phyloP scores from a whole-genome alignment of 2,888 invertebrate genomes.

The Pollenia labialis region DNA sequence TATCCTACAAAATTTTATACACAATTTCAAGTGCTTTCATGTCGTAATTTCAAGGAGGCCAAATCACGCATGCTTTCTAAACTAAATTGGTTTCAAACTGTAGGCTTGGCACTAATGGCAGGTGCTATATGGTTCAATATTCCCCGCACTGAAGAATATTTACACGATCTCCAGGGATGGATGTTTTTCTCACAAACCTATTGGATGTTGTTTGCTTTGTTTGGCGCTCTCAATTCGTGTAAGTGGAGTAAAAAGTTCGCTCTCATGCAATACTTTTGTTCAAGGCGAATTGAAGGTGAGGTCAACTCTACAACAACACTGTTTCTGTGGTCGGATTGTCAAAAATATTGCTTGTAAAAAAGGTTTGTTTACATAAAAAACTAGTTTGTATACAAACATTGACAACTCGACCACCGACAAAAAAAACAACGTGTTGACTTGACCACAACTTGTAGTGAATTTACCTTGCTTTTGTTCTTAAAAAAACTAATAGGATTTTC shows the following conservation, averaged over 20 bases:
- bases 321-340: too few species aligned
- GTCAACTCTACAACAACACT: too few species aligned
- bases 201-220: slow-evolving; percentile 92
- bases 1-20: slow-evolving; percentile 92
- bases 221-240: slow-evolving; percentile 92
- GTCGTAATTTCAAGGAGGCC: slow-evolving; percentile 90
- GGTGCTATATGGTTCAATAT: slow-evolving; percentile 92
- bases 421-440: too few species aligned
- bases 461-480: too few species aligned
- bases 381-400: too few species aligned
- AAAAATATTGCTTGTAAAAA: too few species aligned
- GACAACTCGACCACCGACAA: too few species aligned
- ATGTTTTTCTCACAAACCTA: slow-evolving; percentile 93
- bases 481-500: too few species aligned
- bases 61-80: slow-evolving; percentile 90
- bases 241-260: slow-evolving; percentile 80
- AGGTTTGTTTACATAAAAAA: too few species aligned
- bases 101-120: slow-evolving; percentile 89
- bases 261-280: too few species aligned
- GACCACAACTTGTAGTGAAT: too few species aligned
- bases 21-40: slow-evolving; percentile 90
- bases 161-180: slow-evolving; percentile 92
- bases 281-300: too few species aligned
- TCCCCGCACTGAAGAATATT: slow-evolving; percentile 89
- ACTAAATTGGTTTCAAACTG: slow-evolving; percentile 90